Evolutionary conservation across 2,888 invertebrate genomes (phyloP).

Genomic region (Alsophila aescularia): DNA sequence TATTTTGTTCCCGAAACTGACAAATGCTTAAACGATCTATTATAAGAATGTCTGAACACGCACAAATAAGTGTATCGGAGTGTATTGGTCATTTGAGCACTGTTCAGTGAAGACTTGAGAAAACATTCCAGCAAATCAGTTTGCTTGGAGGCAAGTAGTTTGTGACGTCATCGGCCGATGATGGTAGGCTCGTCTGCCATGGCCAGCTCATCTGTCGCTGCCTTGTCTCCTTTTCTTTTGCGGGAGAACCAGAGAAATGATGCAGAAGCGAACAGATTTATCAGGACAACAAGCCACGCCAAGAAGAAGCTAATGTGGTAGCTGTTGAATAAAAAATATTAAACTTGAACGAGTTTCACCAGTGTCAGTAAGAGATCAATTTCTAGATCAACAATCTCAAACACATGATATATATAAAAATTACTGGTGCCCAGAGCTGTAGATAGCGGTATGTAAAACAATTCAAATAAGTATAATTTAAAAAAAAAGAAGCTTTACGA

Average conservation of each 20-base stretch:
- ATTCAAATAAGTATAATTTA: too few relatives aligned
- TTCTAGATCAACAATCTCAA: too few relatives aligned
- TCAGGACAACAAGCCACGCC: constrained; percentile 91
- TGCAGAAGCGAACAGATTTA: constrained; percentile 87
- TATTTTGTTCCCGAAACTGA: background rate
- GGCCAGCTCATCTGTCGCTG: constrained; percentile 91
- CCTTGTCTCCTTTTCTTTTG: constrained; percentile 93
- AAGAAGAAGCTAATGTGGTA: constrained; percentile 90
- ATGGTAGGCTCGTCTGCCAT: constrained; percentile 94
- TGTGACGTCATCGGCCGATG: constrained; percentile 86
- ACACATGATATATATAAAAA: too few relatives aligned
- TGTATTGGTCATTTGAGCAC: constrained; percentile 81
- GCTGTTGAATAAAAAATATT: constrained; percentile 51
- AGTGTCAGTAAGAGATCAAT: too few relatives aligned
- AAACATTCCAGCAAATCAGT: constrained; percentile 57
- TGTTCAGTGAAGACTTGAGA: constrained; percentile 74
- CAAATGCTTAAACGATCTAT: background rate
- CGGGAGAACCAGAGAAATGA: constrained; percentile 92
- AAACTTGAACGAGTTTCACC: background rate
- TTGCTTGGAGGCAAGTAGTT: constrained; percentile 45
- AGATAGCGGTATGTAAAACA: too few relatives aligned
- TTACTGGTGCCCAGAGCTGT: too few relatives aligned
- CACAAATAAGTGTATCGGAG: constrained; percentile 20
- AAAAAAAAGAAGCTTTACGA: too few relatives aligned
- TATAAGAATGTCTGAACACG: constrained; percentile 1